Base-by-base conservation (phyloP, 2,888 invertebrate genomes). In the Ichneumon xanthorius region DNA sequence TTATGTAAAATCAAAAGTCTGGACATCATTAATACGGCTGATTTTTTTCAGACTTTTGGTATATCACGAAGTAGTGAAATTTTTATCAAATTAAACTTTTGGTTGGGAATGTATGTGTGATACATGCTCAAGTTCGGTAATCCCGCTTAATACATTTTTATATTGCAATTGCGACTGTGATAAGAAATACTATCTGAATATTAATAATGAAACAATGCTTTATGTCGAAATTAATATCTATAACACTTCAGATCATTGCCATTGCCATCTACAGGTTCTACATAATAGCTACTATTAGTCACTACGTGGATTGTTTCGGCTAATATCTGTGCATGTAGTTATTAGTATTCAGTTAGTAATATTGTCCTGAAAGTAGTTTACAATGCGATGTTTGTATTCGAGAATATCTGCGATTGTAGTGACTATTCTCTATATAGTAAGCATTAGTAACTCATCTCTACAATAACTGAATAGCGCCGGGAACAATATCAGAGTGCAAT, bases 161-260 rank as follows among this genome's bases (percentile, higher is more conserved):
- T 30, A 30, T 30, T 30, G 30, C 30, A 30, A 30, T 45, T 67
- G 67, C 5, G 45, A 67, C 37, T 22, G 19, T 58, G 58, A 26
- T n/a, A 58, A 58, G 58, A 58, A 58, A 67, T 67, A 67, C 67
- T 67, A 67, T 67, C 19, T 45, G 45, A 4, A 67, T 67, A 37
- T 50, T 50, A 50, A 50, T 16, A 50, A 50, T n/a, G 50, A 50
- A 50, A 40, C 40, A 67, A 67, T 67, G 40, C 40, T 67, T 67
- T 45, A 7, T 67, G 19, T 45, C 37, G 45, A n/a, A 67, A 67
- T 40, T 19, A 67, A 67, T 67, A 67, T 67, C 67, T 9, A 4
- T 45, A 67, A 40, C 67, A 67, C 40, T 37, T 45, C 45, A 67
- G 6, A 67, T 67, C 19, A 11, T 22, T 22, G 67, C 67, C 33